Evolutionary conservation across 2,888 invertebrate species (phyloP), one percentile per base, ranked within the genome.

Genomic region (Muschampia plurimacula): DNA sequence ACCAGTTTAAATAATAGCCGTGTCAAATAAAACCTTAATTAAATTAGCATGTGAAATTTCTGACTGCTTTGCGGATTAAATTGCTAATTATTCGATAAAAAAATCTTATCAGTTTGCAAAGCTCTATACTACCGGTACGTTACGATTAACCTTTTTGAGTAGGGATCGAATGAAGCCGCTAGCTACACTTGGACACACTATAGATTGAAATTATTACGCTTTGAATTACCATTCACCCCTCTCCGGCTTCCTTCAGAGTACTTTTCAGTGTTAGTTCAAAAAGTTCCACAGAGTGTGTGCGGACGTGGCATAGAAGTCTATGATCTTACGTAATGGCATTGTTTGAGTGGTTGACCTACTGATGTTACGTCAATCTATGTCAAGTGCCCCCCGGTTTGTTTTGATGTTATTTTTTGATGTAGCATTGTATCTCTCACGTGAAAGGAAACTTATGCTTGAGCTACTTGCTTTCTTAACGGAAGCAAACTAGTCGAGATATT

Each of bases 331-430:
- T 67, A 67, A 72, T 72, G 67, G 44, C 52, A 66, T 44, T 49
- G 66, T 66, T 71, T 60, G 36, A 72, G 52, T n/a, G 65, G 59
- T 66, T 67, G 71, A 72, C 71, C 71, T 62, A 67, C 71, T 67
- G 72, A 67, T 72, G 72, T 72, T 67, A 52, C 60, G 66, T 64
- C 72, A 49, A 71, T 71, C 66, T 72, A 44, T 72, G 72, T 72
- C 71, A 72, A 66, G 71, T 49, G 52, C 2, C 28, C 28, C 52
- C 15, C 66, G 36, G 59, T 60, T 59, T 44, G 66, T 72, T 71
- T 67, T 15, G 52, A 68, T 52, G 62, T 69, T 69, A 69, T 62
- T 72, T 52, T 39, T 62, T 67, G 70, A 70, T 55, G 71, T 66
- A 39, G 49, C 60, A 36, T 68, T 68, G 68, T 68, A 60, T 68